Percentiles rank a stretch among this genome's conserved stretches.
These are phyloP conservation scores for Pardalotus punctatus DNA, from an alignment of 2,113 vertebrate species.

Conservation along the genomic window DNA sequence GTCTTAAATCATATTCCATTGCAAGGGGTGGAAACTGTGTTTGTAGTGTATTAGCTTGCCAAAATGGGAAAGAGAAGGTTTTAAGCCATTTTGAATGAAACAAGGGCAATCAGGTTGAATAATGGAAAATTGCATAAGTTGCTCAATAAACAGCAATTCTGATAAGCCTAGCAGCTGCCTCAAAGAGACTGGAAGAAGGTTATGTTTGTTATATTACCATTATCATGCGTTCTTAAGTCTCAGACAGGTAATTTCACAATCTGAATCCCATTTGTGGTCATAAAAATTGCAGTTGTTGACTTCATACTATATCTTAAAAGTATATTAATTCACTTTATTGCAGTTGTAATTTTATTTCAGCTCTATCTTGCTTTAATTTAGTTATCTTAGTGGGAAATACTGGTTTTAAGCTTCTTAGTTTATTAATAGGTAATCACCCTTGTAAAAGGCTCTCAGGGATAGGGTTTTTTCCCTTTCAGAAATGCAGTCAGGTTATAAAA, in stretches of 20 bases:
- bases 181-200: background rate
- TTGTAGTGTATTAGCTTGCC: background rate
- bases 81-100: conserved; percentile 4
- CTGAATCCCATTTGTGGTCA: background rate
- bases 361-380: background rate
- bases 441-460: background rate
- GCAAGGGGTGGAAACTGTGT: background rate
- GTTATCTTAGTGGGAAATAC: background rate
- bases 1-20: background rate
- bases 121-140: background rate
- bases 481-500: background rate
- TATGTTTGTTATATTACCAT: background rate
- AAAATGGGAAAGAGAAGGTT: background rate
- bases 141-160: conserved; percentile 4
- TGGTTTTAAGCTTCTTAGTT: background rate
- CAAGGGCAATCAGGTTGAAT: background rate
- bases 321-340: background rate
- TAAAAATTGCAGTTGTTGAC: background rate
- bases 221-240: background rate
- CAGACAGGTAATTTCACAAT: background rate
- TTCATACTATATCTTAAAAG: background rate
- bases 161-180: background rate
- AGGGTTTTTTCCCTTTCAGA: background rate
- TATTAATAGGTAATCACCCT: background rate
- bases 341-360: background rate